These are phyloP conservation scores for Psittacula echo DNA, from an alignment of 2,797 vertebrate species.

Conservation along the genomic window DNA sequence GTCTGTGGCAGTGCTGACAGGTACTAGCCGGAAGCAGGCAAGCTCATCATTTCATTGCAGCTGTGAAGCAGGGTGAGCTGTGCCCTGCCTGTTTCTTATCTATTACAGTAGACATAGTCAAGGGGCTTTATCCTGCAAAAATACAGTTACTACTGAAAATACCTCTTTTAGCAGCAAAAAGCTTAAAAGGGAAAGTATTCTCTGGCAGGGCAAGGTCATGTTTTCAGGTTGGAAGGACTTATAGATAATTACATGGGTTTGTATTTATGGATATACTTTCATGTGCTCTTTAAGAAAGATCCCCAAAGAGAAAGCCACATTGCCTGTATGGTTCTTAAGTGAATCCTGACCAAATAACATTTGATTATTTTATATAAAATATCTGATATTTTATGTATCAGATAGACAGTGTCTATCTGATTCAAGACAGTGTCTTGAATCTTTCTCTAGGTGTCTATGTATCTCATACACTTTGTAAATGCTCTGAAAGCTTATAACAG, in stretches of 20 bases:
- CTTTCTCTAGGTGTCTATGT: neutral
- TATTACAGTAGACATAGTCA: neutral
- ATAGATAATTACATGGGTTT: neutral
- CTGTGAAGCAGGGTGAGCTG: neutral
- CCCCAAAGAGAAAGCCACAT: neutral
- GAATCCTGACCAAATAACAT: neutral
- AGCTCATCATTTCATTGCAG: neutral
- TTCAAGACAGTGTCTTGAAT: neutral
- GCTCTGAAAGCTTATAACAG: neutral
- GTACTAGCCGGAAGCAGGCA: rapidly evolving
- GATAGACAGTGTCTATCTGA: neutral
- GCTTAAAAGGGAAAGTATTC: neutral
- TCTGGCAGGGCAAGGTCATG: neutral
- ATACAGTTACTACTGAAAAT: neutral
- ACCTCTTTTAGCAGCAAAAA: neutral
- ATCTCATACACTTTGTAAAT: neutral
- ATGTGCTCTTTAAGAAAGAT: neutral
- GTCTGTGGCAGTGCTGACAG: neutral
- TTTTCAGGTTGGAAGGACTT: neutral
- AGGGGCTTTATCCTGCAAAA: neutral
- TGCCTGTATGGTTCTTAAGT: neutral
- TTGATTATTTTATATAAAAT: neutral
- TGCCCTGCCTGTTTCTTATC: neutral
- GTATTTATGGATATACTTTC: neutral
- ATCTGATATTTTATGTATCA: neutral